Base-by-base conservation (phyloP, 2,888 invertebrate species). In the Agonopterix heracliana region DNA sequence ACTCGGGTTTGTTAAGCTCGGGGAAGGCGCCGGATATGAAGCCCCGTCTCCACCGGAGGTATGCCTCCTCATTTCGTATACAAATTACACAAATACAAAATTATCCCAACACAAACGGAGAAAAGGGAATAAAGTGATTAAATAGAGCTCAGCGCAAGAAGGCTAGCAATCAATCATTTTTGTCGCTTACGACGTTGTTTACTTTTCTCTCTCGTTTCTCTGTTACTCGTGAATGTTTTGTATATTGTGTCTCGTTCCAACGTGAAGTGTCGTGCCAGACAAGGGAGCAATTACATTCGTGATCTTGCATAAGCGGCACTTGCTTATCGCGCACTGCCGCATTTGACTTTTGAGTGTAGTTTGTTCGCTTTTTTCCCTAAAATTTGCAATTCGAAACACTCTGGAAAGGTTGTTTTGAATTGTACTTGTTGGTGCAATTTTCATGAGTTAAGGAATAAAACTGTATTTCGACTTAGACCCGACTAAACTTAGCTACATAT, bases 71-170 rank as follows among this genome's bases (percentile, higher is more conserved):
- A 84, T 89, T 86, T 78, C 80, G 71, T 80, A 84, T 83, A 87
- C 87, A 88, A 87, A 88, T 86, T 87, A 87, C 78, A 85, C 83
- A 85, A 85, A 86, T 86, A 86, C 84, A 78, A 88, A 87, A 87
- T 88, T 82, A 88, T 87, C 81, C 81, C 77, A 81, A 83, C 81
- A 81, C 84, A 88, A 88, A 88, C 85, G 86, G 79, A 87, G 87
- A 88, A 89, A 88, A 88, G 89, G 88, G 88, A 89, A 89, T 89
- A 86, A 87, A 89, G 89, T 89, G 89, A 89, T 89, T 89, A 89
- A 89, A 89, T 85, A 89, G 86, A 89, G 89, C 86, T 89, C 89
- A 89, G 78, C 80, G 74, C 81, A 86, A 86, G 88, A 87, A 83
- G 79, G 83, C 81, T 79, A 78, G 89, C 79, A 81, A 89, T 89